These are phyloP conservation scores for Tenebrio molitor DNA, from an alignment of 1,140 invertebrate genomes.

Conservation along the genomic window DNA sequence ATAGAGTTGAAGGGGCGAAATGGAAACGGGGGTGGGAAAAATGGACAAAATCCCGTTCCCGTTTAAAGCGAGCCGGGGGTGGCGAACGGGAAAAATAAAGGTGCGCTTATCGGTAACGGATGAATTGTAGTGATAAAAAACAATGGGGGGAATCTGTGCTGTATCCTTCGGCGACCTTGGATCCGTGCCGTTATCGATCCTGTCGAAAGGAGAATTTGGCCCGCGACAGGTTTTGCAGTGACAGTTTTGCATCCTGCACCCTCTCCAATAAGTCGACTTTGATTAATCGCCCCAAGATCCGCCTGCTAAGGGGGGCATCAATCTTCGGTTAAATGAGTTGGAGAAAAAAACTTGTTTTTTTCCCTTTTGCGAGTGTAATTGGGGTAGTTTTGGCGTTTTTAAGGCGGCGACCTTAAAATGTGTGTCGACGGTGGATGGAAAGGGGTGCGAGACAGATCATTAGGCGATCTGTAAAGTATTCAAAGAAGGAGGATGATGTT, in stretches of 20 bases:
- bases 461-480: too few species aligned
- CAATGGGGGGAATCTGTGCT: neutral
- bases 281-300: neutral
- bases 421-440: too few species aligned
- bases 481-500: too few species aligned
- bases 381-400: too few species aligned
- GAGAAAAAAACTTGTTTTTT: neutral
- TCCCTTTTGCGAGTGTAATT: too few species aligned
- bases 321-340: neutral
- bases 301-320: neutral
- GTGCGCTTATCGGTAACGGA: constrained; percentile 13
- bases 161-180: constrained; percentile 6
- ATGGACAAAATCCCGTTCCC: neutral
- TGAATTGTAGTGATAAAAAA: constrained; percentile 20
- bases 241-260: neutral
- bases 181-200: neutral
- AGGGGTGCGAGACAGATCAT: too few species aligned
- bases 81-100: constrained; percentile 17
- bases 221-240: neutral
- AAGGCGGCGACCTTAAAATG: too few species aligned
- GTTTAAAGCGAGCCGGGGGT: neutral
- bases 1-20: neutral
- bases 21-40: neutral
- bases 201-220: too few species aligned
- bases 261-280: neutral